phyloP scores from a whole-genome alignment of 2,113 vertebrate genomes.

The Cinclus mexicanus region DNA sequence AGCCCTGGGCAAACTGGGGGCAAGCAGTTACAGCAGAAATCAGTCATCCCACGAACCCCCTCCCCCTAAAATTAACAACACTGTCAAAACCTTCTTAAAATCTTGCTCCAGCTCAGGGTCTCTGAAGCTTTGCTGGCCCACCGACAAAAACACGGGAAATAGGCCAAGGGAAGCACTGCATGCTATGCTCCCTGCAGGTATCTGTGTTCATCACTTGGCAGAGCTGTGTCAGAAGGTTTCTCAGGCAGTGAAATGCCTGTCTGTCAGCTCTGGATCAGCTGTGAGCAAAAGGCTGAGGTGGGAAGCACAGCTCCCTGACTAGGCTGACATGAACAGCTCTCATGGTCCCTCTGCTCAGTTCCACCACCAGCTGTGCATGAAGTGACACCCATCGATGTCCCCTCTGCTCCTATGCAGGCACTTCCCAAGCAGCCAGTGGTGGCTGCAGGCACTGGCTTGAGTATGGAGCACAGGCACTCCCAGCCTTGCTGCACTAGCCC shows the following conservation, averaged over 20 bases:
- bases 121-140: not conserved
- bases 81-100: not conserved
- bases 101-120: not conserved
- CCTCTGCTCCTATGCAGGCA: not conserved
- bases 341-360: not conserved
- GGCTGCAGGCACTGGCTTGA: not conserved
- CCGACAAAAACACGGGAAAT: not conserved
- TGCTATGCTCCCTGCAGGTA: not conserved
- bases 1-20: not conserved
- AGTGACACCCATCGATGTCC: not conserved
- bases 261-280: not conserved
- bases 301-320: not conserved
- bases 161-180: not conserved
- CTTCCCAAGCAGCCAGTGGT: not conserved
- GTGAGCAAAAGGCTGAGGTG: not conserved
- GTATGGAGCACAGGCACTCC: not conserved
- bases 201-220: rapidly evolving
- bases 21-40: not conserved
- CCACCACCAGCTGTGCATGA: not conserved
- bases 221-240: not conserved
- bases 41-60: not conserved
- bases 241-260: not conserved
- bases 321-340: not conserved
- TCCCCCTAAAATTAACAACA: rapidly evolving
- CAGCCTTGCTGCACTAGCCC: not conserved